A percentile compares a stretch with the other conserved stretches of the same genome.
Evolutionary conservation across 2,888 invertebrate species (phyloP).

Genomic region (Eupithecia pulchellata): DNA sequence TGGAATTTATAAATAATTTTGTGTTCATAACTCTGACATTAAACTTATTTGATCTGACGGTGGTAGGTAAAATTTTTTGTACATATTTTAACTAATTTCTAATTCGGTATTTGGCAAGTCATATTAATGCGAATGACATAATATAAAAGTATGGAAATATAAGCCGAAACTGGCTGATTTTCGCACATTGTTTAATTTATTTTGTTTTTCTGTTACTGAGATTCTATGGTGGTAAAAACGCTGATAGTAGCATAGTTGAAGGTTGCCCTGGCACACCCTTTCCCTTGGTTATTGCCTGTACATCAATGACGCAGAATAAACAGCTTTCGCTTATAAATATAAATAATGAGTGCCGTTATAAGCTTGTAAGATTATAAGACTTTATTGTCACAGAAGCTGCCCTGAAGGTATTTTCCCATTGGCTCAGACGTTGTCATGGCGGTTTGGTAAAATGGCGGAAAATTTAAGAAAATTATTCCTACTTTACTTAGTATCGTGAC

Average conservation of each 20-base stretch:
- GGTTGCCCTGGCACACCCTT: slow-evolving; percentile 4
- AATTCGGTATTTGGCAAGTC: neutral
- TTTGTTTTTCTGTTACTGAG: neutral
- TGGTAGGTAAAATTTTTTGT: neutral
- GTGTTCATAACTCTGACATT: neutral
- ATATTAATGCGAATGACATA: neutral
- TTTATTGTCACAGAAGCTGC: neutral
- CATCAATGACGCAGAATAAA: slow-evolving; percentile 22
- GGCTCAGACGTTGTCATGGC: neutral
- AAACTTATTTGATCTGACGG: neutral
- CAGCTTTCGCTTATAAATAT: slow-evolving; percentile 5
- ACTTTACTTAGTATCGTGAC: too few relatives aligned
- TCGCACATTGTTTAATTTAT: too few relatives aligned
- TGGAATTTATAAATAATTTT: neutral
- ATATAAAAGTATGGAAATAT: too few relatives aligned
- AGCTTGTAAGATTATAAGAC: slow-evolving; percentile 7
- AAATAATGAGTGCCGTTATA: neutral
- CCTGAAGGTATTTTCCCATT: neutral
- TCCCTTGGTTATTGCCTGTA: slow-evolving; percentile 21
- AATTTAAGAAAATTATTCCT: too few relatives aligned
- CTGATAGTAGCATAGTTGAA: neutral
- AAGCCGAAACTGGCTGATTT: too few relatives aligned
- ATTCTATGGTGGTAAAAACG: neutral
- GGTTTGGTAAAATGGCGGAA: too few relatives aligned
- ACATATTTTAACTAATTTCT: too few relatives aligned